Evolutionary conservation across 2,797 vertebrate genomes (phyloP), one percentile per base, ranked within the genome.

Genomic region (Valencia hispanica): DNA sequence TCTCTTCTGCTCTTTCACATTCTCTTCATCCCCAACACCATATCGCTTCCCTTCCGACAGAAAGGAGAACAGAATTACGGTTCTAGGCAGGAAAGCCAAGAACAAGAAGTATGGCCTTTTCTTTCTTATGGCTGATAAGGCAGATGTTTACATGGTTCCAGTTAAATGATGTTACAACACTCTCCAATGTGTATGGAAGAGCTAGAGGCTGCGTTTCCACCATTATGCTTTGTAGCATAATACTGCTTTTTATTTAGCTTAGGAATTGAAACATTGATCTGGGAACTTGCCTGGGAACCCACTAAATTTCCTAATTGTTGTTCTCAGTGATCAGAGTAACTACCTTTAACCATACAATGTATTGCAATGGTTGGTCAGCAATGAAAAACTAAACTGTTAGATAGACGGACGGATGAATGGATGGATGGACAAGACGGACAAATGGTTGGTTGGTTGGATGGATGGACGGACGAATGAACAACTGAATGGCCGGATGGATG

Each of bases 1-100:
- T 87, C 81, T 80, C 86, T 86, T 70, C 79, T 87, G 70, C 84
- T 90, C 78, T 81, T 85, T 86, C 81, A 45, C 77, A 80, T 87
- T 87, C 82, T 78, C 75, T 80, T 81, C 66, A 63, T 74, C 77
- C 78, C 74, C 14, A 55, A 81, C 74, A 71, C 74, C 25, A 41
- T 70, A 78, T 78, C 53, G 74, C 45, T 39, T 10, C 43, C 34
- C 15, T 68, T 81, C 75, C 70, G 77, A 83, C 70, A 74, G 71
- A 72, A 75, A 75, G 32, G 41, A 76, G 65, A 69, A 65, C 59
- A 32, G 30, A 11, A 0, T 74, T 20, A 74, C n/a, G 75, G 81
- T 45, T 43, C 27, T 32, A 69, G 50, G 17, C 17, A 73, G 1
- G 14, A 47, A 72, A 70, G 73, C 66, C 72, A 66, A 55, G 43